These are phyloP conservation scores for Heliconius charithonia DNA, from an alignment of 2,888 invertebrate species.

Conservation along the genomic window DNA sequence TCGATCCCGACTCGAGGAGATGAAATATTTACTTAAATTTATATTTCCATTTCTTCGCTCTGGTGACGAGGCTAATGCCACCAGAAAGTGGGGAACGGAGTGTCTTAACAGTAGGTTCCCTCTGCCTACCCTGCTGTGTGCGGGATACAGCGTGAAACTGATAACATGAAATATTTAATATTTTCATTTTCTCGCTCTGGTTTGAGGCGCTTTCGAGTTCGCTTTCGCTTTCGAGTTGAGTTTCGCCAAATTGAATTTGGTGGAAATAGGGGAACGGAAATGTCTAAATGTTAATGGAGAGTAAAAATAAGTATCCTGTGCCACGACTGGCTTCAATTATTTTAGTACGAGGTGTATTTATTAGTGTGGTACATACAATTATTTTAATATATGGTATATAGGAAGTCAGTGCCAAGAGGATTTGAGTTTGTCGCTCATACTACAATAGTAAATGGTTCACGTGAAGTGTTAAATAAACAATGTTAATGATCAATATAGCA, in stretches of 20 bases:
- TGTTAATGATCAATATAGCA: constrained; percentile 14
- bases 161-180: neutral
- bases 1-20: too few relatives aligned
- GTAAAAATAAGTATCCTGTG: too few relatives aligned
- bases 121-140: too few relatives aligned
- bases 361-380: too few relatives aligned
- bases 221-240: neutral
- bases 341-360: neutral
- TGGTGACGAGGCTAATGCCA: too few relatives aligned
- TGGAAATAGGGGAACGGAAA: neutral
- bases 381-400: too few relatives aligned
- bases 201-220: neutral
- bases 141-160: too few relatives aligned
- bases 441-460: neutral
- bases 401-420: too few relatives aligned
- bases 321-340: neutral
- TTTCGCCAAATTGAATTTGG: neutral
- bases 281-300: neutral
- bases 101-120: too few relatives aligned
- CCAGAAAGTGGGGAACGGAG: too few relatives aligned
- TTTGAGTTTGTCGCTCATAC: neutral
- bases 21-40: too few relatives aligned
- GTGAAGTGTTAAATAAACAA: constrained; percentile 15
- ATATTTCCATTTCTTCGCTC: too few relatives aligned
- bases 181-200: neutral